phyloP scores from a whole-genome alignment of 2,888 invertebrate species.

The Lagria hirta region DNA sequence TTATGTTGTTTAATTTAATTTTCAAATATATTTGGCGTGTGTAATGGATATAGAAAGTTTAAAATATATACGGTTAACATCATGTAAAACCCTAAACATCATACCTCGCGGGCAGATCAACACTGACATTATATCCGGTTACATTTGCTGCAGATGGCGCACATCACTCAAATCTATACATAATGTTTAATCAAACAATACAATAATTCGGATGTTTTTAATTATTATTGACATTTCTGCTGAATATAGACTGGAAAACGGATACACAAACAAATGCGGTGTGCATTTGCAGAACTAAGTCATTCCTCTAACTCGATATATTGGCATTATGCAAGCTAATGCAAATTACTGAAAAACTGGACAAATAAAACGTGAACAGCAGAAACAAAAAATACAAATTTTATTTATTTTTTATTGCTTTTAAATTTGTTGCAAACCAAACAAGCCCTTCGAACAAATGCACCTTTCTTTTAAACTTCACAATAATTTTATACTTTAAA shows the following conservation, averaged over 20 bases:
- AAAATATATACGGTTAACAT: constrained; percentile 39
- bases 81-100: constrained; percentile 40
- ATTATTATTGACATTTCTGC: constrained; percentile 37
- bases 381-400: too few species aligned
- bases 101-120: constrained; percentile 43
- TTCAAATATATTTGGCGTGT: constrained; percentile 13
- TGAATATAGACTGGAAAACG: constrained; percentile 18
- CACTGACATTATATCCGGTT: constrained; percentile 47
- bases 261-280: constrained; percentile 16
- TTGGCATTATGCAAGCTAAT: constrained; percentile 10
- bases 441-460: too few species aligned
- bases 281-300: constrained; percentile 13
- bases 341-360: too few species aligned
- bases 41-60: constrained; percentile 35
- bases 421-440: too few species aligned
- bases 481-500: too few species aligned
- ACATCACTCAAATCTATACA: constrained; percentile 37
- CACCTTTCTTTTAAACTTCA: too few species aligned
- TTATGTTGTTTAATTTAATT: constrained; percentile 11
- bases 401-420: too few species aligned
- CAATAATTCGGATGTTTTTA: constrained; percentile 35
- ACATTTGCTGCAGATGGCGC: constrained; percentile 44
- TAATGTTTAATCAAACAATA: constrained; percentile 41
- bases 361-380: too few species aligned
- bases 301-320: too few species aligned